Evolutionary conservation across 2,888 invertebrate species (phyloP).

Genomic region (Mesoligia furuncula): DNA sequence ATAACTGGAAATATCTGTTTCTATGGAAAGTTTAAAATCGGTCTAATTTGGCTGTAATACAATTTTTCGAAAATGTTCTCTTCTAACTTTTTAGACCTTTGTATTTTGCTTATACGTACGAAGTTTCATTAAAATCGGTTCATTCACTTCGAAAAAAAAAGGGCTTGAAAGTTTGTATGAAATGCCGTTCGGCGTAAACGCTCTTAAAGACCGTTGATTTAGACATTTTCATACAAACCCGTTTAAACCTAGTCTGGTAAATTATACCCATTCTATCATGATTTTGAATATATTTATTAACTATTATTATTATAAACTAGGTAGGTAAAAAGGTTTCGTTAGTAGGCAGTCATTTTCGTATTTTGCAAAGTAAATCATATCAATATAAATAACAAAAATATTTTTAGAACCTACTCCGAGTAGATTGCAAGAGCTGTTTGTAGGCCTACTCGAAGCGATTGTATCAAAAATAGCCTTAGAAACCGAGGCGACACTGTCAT

Average conservation of each 20-base stretch:
- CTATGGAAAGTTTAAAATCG: too few species aligned
- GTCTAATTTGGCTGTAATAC: too few species aligned
- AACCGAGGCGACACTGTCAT: slow-evolving; percentile 34
- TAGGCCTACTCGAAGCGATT: slow-evolving; percentile 8
- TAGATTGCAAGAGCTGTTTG: slow-evolving; percentile 34
- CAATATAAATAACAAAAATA: slow-evolving; percentile 11
- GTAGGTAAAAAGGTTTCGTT: not conserved
- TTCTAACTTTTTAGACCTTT: too few species aligned
- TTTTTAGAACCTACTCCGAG: slow-evolving; percentile 20
- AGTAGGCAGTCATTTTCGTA: not conserved
- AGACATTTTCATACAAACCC: not conserved
- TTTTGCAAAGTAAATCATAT: not conserved
- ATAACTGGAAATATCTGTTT: too few species aligned
- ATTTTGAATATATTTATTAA: not conserved
- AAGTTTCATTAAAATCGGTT: too few species aligned
- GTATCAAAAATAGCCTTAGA: slow-evolving; percentile 41
- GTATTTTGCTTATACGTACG: too few species aligned
- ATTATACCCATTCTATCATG: not conserved
- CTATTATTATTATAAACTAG: too few species aligned
- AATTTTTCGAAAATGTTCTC: too few species aligned
- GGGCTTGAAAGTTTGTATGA: too few species aligned
- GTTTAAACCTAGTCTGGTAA: not conserved
- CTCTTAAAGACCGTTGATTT: not conserved
- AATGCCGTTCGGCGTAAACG: too few species aligned
- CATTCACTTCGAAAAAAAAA: too few species aligned